These are phyloP conservation scores for Sycon ciliatum DNA, from an alignment of 37 sponge, comb jelly and placozoan species.

Conservation along the genomic window DNA sequence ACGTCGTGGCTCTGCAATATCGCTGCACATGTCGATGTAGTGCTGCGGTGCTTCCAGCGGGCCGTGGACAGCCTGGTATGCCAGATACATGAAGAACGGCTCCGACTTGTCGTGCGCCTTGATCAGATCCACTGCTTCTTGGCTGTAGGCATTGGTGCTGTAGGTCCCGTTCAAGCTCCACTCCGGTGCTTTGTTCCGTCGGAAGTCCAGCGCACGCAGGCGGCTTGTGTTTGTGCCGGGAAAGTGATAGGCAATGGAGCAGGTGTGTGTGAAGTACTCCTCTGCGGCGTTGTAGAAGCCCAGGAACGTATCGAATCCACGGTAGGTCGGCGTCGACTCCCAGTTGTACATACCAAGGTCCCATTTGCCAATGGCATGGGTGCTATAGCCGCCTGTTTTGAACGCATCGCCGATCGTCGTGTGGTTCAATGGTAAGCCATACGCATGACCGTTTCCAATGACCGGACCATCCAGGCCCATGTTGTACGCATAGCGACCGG, in stretches of 20 bases:
- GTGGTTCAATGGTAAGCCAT: constrained; percentile 15
- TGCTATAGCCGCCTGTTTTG: constrained; percentile 14
- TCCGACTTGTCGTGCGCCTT: no score
- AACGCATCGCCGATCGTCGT: constrained; percentile 5
- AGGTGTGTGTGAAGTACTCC: constrained; percentile 1
- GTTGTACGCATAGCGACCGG: constrained; percentile 14
- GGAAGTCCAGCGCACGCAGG: no score
- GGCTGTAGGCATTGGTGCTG: background rate
- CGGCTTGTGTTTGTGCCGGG: no score
- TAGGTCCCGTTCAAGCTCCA: constrained; percentile 23
- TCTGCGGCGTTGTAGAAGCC: constrained; percentile 13
- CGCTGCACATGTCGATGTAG: constrained; percentile 14
- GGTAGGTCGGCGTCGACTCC: constrained; percentile 12
- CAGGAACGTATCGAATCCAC: constrained; percentile 22
- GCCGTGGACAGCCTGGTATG: constrained; percentile 18
- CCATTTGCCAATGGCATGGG: constrained; percentile 26
- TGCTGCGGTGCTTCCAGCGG: constrained; percentile 11
- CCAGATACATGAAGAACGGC: constrained; percentile 27
- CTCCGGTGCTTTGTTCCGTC: background rate
- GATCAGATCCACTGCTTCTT: constrained; percentile 8
- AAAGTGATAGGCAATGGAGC: background rate
- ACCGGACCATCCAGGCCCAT: constrained; percentile 14
- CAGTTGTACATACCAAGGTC: constrained; percentile 21
- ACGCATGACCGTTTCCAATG: constrained; percentile 11
- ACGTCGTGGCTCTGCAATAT: background rate